Percentiles rank a stretch among this genome's conserved stretches.
phyloP scores from a whole-genome alignment of 1,140 invertebrate genomes.

The Eciton burchellii region DNA sequence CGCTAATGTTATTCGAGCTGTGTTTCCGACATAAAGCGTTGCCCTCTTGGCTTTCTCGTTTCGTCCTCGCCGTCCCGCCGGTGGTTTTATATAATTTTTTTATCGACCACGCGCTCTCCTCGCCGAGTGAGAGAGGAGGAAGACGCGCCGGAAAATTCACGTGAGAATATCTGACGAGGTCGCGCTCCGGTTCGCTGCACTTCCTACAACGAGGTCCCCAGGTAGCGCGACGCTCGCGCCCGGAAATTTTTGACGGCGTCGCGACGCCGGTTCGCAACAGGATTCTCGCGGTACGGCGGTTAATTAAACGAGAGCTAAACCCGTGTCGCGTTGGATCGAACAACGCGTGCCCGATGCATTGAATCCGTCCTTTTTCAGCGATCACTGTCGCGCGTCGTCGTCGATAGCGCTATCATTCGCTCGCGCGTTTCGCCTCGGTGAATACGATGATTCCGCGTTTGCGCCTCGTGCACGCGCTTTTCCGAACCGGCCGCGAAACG shows the following conservation, averaged over 20 bases:
- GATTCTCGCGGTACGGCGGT: neutral
- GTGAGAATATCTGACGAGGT: conserved; percentile 32
- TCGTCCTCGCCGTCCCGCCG: neutral
- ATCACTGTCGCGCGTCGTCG: neutral
- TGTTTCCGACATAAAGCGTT: conserved; percentile 56
- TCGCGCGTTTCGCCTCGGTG: neutral
- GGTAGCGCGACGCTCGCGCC: conserved; percentile 5
- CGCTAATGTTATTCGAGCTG: conserved; percentile 56
- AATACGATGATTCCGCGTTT: neutral
- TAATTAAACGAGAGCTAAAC: conserved; percentile 49
- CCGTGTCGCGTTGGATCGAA: conserved; percentile 26
- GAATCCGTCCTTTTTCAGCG: neutral
- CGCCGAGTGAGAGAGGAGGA: neutral
- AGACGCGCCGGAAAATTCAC: conserved; percentile 39
- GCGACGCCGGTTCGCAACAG: neutral
- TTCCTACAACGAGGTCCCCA: neutral
- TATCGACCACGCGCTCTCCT: conserved; percentile 27
- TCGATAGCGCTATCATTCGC: conserved; percentile 34
- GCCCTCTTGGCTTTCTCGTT: conserved; percentile 27
- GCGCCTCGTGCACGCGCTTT: neutral
- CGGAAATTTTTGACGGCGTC: neutral
- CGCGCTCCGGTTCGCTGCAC: conserved; percentile 40
- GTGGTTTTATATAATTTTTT: conserved; percentile 59
- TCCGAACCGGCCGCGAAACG: conserved; percentile 1
- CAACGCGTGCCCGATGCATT: conserved; percentile 23